Evolutionary conservation across 2,113 vertebrate genomes (phyloP).

Genomic region (Budorcas taxicolor): DNA sequence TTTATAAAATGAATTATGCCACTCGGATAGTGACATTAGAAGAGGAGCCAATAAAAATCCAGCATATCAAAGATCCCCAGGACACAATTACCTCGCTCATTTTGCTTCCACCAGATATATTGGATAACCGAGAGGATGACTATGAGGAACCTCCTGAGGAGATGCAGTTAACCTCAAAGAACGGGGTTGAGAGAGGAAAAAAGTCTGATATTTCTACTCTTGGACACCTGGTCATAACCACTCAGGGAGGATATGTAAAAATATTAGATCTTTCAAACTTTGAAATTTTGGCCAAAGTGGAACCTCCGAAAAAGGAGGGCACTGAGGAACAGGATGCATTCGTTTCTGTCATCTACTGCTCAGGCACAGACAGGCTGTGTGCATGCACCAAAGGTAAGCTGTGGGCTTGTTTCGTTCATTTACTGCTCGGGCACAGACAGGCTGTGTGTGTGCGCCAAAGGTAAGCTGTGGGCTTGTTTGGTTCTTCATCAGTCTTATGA

Average conservation of each 20-base stretch:
- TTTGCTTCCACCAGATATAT: slow-evolving; percentile 94
- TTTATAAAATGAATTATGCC: slow-evolving; percentile 98
- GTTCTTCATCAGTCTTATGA: not conserved
- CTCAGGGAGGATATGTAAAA: slow-evolving; percentile 96
- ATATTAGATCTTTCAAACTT: slow-evolving; percentile 96
- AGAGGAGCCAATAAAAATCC: slow-evolving; percentile 95
- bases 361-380: slow-evolving; percentile 98
- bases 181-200: slow-evolving; percentile 86
- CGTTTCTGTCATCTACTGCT: slow-evolving; percentile 98
- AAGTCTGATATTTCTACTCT: slow-evolving; percentile 88
- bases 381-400: slow-evolving; percentile 87
- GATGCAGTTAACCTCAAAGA: slow-evolving; percentile 87
- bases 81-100: slow-evolving; percentile 97
- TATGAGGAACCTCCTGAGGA: slow-evolving; percentile 93
- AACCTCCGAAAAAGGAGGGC: slow-evolving; percentile 95
- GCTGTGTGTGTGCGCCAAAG: slow-evolving; percentile 98
- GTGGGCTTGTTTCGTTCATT: not conserved
- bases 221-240: slow-evolving; percentile 97
- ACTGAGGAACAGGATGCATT: slow-evolving; percentile 93
- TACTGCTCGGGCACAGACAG: slow-evolving; percentile 87
- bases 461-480: slow-evolving; percentile 77
- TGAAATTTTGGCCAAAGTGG: slow-evolving; percentile 97
- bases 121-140: slow-evolving; percentile 96
- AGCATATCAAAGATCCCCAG: slow-evolving; percentile 95
- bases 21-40: slow-evolving; percentile 96